These are phyloP conservation scores for Gyps fulvus DNA, from an alignment of 2,113 vertebrate genomes.

Conservation along the genomic window DNA sequence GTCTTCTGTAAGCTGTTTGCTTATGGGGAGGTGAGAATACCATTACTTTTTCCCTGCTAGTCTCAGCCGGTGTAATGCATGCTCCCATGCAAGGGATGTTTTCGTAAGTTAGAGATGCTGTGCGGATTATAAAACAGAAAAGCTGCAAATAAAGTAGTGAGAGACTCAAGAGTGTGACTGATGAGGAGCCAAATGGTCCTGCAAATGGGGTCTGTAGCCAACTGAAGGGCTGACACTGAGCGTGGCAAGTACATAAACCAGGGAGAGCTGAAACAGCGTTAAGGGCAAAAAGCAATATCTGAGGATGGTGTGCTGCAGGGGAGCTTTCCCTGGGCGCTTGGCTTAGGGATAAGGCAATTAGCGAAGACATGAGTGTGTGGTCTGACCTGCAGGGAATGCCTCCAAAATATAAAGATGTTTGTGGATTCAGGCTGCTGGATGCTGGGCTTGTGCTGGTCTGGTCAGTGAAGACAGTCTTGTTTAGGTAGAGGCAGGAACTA, in stretches of 20 bases:
- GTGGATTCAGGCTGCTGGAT: neutral
- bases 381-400: neutral
- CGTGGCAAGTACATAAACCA: rapidly evolving
- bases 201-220: neutral
- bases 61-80: rapidly evolving
- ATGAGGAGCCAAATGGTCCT: neutral
- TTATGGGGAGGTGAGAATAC: neutral
- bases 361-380: neutral
- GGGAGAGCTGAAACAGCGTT: neutral
- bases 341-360: no score
- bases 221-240: neutral
- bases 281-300: neutral
- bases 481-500: neutral
- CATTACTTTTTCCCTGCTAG: no score
- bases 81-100: neutral
- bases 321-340: neutral
- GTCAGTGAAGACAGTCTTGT: no score
- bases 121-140: neutral
- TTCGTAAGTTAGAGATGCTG: neutral
- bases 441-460: neutral
- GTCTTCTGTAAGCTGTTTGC: neutral
- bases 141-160: neutral
- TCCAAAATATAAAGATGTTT: neutral
- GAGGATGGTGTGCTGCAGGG: neutral
- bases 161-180: neutral